A percentile compares a stretch with the other conserved stretches of the same genome.
Evolutionary conservation across 2,113 vertebrate genomes (phyloP).

Genomic region (Sakesphorus luctuosus): DNA sequence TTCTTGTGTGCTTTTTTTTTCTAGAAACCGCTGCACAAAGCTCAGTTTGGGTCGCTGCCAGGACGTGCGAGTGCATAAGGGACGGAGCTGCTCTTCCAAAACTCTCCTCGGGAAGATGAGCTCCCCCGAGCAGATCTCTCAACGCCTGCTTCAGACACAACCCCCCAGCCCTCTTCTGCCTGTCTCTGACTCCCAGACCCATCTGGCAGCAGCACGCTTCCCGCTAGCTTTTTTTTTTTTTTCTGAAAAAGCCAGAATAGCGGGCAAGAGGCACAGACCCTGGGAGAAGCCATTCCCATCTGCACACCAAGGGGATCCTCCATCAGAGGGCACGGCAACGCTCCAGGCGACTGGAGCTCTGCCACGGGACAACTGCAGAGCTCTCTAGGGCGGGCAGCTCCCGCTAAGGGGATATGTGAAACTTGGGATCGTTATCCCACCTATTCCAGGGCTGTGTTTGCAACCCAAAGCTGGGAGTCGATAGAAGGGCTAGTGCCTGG

Average conservation of each 20-base stretch:
- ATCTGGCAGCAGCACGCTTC: neutral
- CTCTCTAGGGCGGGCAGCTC: neutral
- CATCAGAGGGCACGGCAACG: neutral
- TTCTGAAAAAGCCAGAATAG: neutral
- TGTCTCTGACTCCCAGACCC: neutral
- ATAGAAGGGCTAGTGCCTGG: neutral
- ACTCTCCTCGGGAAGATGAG: neutral
- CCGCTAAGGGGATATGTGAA: neutral
- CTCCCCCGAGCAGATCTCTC: neutral
- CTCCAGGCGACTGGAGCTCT: neutral
- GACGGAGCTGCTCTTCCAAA: neutral
- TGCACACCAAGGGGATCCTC: neutral
- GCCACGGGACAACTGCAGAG: neutral
- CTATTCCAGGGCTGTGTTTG: neutral
- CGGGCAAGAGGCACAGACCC: neutral
- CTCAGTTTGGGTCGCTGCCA: constrained; percentile 31
- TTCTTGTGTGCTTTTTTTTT: neutral
- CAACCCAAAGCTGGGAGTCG: neutral
- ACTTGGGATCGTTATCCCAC: neutral
- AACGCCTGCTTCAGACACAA: neutral
- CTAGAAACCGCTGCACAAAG: constrained; percentile 24
- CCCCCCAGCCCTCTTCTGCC: neutral
- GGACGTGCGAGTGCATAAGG: neutral
- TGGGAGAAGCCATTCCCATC: neutral
- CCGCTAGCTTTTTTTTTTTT: neutral